A percentile compares a stretch with the other conserved stretches of the same genome.
Conservation (phyloP, 2,797 vertebrate species). For the Sebastes itinus region DNA sequence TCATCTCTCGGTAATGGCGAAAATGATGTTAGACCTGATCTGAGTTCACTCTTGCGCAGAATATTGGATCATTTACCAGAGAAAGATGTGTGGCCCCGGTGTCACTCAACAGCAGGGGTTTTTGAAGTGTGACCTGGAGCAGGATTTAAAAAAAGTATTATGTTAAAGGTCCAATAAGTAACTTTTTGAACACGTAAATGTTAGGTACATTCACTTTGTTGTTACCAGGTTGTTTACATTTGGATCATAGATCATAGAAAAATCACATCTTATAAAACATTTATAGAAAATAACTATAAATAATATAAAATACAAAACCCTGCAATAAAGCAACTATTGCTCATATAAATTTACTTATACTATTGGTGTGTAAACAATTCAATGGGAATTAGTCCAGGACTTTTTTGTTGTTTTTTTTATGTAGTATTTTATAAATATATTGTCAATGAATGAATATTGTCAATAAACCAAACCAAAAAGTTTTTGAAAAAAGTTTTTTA, state of each 20-base stretch:
- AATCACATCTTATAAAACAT: neutral
- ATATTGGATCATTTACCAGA: constrained; percentile 49
- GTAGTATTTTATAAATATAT: neutral
- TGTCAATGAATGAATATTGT: neutral
- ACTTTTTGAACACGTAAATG: neutral
- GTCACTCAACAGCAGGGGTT: neutral
- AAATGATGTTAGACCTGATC: constrained; percentile 50
- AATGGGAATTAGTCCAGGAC: neutral
- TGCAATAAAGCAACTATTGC: neutral
- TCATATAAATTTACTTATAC: neutral
- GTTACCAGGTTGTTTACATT: neutral
- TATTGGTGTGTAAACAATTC: neutral
- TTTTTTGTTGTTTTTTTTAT: neutral
- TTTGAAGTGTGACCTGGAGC: constrained; percentile 3
- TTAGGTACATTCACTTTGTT: neutral
- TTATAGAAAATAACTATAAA: too few species aligned
- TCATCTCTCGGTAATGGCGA: constrained; percentile 52
- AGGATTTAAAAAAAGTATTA: constrained; percentile 3
- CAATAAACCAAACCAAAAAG: neutral
- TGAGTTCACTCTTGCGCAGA: constrained; percentile 42
- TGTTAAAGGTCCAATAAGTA: neutral
- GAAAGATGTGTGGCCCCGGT: constrained; percentile 30
- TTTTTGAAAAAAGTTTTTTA: neutral
- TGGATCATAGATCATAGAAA: neutral
- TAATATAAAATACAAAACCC: neutral